Evolutionary conservation across 2,797 vertebrate species (phyloP), one percentile per base, ranked within the genome.

Genomic region (Botia almorhae): DNA sequence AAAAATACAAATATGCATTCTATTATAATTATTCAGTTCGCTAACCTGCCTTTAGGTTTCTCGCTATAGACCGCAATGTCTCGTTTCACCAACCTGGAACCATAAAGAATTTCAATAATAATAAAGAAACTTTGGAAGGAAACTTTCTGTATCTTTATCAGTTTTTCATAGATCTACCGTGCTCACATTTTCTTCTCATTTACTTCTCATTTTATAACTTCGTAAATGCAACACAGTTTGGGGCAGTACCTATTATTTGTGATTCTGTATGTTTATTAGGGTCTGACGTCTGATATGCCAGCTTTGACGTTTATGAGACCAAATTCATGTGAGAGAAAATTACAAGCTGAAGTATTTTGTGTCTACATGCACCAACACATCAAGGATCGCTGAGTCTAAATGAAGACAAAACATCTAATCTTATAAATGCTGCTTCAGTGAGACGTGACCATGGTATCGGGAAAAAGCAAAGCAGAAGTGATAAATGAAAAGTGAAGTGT

Each of bases 401-500:
- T 67, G 70, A 80, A 80, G 78, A 80, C 39, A 80, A 74, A 80
- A 80, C 4, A 50, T 74, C 61, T 80, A 68, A 80, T 74, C 68
- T 74, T 67, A 80, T 68, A 74, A 80, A 68, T 58, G 70, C 70
- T 68, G 78, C 63, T 80, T 74, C 61, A 39, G 63, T 74, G 33
- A 65, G 70, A 63, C 53, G 64, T 69, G 65, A 16, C 73, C 23
- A 55, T 53, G 67, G 4, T 29, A 63, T n/a, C 60, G 17, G 68
- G 39, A 69, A 48, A 81, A 60, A 69, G 6, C 50, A 39, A 12
- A 17, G 0, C 53, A 50, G 51, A 36, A 75, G 77, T 65, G 81
- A 79, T 79, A 74, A 56, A 75, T 83, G 81, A 74, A 75, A 78
- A 69, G 26, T 67, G 78, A 80, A 70, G 69, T 51, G 43, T 21